A percentile compares a stretch with the other conserved stretches of the same genome.
Conservation (phyloP, 2,113 vertebrate genomes). For the Lontra canadensis region DNA sequence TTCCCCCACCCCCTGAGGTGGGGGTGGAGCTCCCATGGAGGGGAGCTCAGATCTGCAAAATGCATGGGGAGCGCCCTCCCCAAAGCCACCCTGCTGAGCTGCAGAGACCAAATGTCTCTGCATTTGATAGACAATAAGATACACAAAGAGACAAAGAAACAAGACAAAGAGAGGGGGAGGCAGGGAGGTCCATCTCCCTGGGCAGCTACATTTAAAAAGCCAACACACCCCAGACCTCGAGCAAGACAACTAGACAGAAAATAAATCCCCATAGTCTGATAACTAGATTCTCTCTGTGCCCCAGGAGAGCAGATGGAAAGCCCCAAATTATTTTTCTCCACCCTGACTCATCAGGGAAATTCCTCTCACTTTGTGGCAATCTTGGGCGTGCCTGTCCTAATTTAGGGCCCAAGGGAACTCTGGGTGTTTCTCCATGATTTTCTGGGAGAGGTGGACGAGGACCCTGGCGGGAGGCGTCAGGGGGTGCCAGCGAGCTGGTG, state of each 20-base stretch:
- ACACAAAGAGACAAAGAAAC: neutral
- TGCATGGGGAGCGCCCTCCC: neutral
- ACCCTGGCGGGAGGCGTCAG: rapidly evolving
- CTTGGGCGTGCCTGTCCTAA: neutral
- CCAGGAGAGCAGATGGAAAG: neutral
- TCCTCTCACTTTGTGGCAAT: neutral
- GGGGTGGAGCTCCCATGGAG: too few species aligned
- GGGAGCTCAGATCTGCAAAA: neutral
- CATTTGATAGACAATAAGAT: neutral
- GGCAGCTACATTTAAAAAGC: neutral
- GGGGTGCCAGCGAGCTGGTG: neutral
- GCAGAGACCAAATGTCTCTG: neutral
- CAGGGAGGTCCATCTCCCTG: neutral
- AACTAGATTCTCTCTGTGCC: neutral
- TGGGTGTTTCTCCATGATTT: too few species aligned
- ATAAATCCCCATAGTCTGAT: neutral
- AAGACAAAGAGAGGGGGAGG: too few species aligned
- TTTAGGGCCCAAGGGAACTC: neutral
- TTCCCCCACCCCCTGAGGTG: rapidly evolving
- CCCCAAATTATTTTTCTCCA: neutral
- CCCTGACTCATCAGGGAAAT: neutral
- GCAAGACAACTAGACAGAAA: neutral
- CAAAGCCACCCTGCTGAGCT: neutral
- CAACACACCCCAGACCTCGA: neutral
- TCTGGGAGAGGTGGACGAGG: neutral